Evolutionary conservation across 2,888 invertebrate species (phyloP), one percentile per base, ranked within the genome.

Genomic region (Drosophila merina): DNA sequence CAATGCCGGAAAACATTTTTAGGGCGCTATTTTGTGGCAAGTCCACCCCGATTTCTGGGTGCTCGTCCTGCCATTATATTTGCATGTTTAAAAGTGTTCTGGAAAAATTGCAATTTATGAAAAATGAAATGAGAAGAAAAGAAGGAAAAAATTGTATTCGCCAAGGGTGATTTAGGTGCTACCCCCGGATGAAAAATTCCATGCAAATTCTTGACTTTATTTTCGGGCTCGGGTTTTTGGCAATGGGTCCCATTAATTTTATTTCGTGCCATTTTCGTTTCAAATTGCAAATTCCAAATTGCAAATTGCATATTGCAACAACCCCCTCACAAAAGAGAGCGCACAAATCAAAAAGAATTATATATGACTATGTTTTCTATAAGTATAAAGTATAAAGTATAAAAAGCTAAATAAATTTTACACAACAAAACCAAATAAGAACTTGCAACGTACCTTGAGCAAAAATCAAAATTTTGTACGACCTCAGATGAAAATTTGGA

Each of bases 391-490:
- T 20, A 20, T 20, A 20, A 20, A 20, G 20, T 20, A 20, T 20
- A 20, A 20, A 20, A 20, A 51, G 44, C 58, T 68, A 68, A 71
- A 71, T 71, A 33, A 72, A 75, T 67, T 62, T 48, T 59, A 66
- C 51, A 60, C 67, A 30, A 48, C 45, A 14, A 72, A 70, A 40
- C 7, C 28, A 33, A 57, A 76, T 58, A 31, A 54, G 64, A 72
- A 77, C 77, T 75, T 76, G 78, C 88, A 79, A 78, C 71, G 86
- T 83, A 88, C 86, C 79, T 84, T 89, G 90, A 91, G 90, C 91
- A 85, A 79, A 89, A 91, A 90, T 90, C 90, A 90, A 90, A 89
- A 89, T 89, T 80, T 78, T 86, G 79, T 77, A 84, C 76, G 76
- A 79, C 84, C 78, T 67, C 81, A 55, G 72, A 72, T 52, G 75